phyloP scores from a whole-genome alignment of 2,888 invertebrate species.

The Protophormia terraenovae region DNA sequence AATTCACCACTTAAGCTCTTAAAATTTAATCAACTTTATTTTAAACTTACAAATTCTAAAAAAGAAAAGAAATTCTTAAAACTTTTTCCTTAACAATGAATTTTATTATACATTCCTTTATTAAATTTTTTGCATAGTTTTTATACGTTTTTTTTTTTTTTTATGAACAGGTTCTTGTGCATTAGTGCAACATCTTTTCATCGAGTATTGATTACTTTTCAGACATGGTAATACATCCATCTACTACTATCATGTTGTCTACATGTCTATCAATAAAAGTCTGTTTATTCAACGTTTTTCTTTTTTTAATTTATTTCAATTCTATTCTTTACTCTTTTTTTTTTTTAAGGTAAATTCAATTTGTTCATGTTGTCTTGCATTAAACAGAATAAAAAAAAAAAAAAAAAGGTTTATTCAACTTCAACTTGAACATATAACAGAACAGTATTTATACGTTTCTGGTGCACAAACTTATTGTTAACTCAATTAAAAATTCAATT shows the following conservation, averaged over 20 bases:
- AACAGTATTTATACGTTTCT: not conserved
- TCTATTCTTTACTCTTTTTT: not conserved
- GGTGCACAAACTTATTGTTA: constrained; percentile 49
- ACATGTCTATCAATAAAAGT: constrained; percentile 55
- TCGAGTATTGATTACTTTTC: constrained; percentile 58
- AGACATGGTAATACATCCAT: constrained; percentile 49
- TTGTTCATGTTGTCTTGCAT: constrained; percentile 40
- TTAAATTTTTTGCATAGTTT: constrained; percentile 2
- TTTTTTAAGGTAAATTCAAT: constrained; percentile 51
- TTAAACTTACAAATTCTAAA: not conserved
- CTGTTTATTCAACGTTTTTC: constrained; percentile 34
- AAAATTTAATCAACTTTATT: not conserved
- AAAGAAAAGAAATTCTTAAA: not conserved
- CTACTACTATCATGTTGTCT: constrained; percentile 55
- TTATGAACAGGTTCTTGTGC: constrained; percentile 1
- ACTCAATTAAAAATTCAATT: constrained; percentile 64
- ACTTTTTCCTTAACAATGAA: not conserved
- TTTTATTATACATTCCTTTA: not conserved
- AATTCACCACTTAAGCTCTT: too few species aligned
- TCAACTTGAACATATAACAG: constrained; percentile 7
- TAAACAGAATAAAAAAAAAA: not conserved
- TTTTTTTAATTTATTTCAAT: not conserved
- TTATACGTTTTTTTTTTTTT: too few species aligned
- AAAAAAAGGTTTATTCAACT: constrained; percentile 59
- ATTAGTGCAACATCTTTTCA: constrained; percentile 40